Percentiles rank a stretch among this genome's conserved stretches.
Evolutionary conservation across 2,888 invertebrate species (phyloP).

Genomic region (Frankliniella intonsa): DNA sequence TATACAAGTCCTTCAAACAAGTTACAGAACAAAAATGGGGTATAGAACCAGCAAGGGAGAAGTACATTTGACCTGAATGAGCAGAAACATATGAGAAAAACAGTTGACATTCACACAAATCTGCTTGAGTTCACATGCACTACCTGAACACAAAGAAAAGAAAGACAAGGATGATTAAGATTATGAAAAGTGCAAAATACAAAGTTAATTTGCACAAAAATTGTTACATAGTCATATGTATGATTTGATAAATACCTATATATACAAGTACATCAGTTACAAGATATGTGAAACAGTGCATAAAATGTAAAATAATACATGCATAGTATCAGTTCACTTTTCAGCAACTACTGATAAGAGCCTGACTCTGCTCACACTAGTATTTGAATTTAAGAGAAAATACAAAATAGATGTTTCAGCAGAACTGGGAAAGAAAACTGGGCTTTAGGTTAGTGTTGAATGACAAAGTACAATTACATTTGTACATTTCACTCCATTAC

Average conservation of each 20-base stretch:
- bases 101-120: background rate
- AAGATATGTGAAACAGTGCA: constrained; percentile 19
- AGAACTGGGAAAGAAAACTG: constrained; percentile 7
- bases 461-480: background rate
- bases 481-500: too few species aligned
- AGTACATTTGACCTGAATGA: background rate
- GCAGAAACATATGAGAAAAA: background rate
- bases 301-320: constrained; percentile 5
- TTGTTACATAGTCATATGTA: constrained; percentile 18
- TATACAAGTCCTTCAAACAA: background rate
- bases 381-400: background rate
- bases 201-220: background rate
- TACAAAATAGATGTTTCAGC: background rate
- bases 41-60: background rate
- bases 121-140: background rate
- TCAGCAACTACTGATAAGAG: background rate
- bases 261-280: background rate
- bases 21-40: background rate
- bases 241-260: background rate
- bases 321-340: background rate
- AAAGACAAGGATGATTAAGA: background rate
- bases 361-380: background rate
- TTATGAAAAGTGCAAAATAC: background rate
- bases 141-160: background rate
- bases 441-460: background rate